Base-by-base conservation (phyloP, 2,113 vertebrate species). In the Bos javanicus region DNA sequence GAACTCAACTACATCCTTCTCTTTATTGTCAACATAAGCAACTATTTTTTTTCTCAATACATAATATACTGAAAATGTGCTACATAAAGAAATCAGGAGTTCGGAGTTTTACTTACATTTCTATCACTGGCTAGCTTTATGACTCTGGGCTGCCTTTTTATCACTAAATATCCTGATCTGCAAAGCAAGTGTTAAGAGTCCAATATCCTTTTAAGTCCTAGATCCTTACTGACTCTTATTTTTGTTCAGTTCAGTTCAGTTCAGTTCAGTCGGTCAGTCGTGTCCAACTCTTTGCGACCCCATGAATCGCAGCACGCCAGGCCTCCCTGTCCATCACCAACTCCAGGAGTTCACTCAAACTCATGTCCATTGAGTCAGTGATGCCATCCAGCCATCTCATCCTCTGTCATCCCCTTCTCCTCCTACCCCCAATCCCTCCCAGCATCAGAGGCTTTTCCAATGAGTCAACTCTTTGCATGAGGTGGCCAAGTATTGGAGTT, bases 91-190 rank as follows among this genome's bases (percentile, higher is more conserved):
- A 84, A 85, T 93, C 19, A 57, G 16, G 67, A 95, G 15, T 57
- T 3, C 1, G 12, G 43, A 60, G 25, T 84, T 96, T 95, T 67
- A 59, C 80, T 95, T 26, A 76, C 11, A 85, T 94, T 94, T 94
- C 33, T 90, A 3, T 64, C 11, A 39, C 83, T 60, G 50, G 86
- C 19, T 62, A 94, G 17, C 39, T 91, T 76, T 95, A 56, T 85
- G 25, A 97, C 50, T 28, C 76, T 5, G 17, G 71, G 4, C 62
- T 92, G 83, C 0, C 56, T 1, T 90, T 87, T 97, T 96, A 57
- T 71, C 12, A 54, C 67, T 33, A 59, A 59, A 50, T 67, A 64
- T 52, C 9, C 39, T 81, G 36, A 87, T 50, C 11, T 86, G 2
- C 17, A 46, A 84, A 88, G 50, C 8, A 78, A 92, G 5, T 2